These are phyloP conservation scores for Hylyphantes graminicola DNA, from an alignment of 1,140 invertebrate species.

Conservation along the genomic window DNA sequence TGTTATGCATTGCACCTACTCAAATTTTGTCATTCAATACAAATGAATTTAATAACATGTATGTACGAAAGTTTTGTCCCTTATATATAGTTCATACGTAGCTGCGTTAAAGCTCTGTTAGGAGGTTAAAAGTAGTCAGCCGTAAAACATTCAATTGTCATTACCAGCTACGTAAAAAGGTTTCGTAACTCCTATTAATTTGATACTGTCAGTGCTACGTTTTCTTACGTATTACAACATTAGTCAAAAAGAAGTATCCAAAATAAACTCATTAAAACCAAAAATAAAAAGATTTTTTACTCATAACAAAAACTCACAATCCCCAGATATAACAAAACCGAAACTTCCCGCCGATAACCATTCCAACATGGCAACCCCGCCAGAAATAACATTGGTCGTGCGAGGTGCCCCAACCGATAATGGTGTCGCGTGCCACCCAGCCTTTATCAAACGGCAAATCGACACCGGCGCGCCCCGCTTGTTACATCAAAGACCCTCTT, in stretches of 20 bases:
- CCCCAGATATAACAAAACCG: too few relatives aligned
- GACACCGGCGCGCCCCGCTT: slow-evolving; percentile 54
- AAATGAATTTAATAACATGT: too few relatives aligned
- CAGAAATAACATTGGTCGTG: slow-evolving; percentile 43
- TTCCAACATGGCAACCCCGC: slow-evolving; percentile 32
- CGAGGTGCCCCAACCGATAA: slow-evolving; percentile 39
- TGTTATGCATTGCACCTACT: too few relatives aligned
- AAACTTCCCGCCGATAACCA: background rate
- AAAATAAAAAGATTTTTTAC: background rate
- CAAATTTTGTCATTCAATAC: too few relatives aligned
- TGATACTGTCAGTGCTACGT: background rate
- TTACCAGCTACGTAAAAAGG: too few relatives aligned
- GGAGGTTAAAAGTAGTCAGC: too few relatives aligned
- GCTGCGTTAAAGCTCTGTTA: too few relatives aligned
- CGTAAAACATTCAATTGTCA: too few relatives aligned
- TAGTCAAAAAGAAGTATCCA: background rate
- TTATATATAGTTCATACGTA: too few relatives aligned
- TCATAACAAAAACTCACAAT: background rate
- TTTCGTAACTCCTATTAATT: background rate
- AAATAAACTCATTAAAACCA: background rate
- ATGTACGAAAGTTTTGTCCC: too few relatives aligned
- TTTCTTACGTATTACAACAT: background rate
- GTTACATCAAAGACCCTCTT: slow-evolving; percentile 45
- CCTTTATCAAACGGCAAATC: slow-evolving; percentile 59
- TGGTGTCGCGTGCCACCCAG: slow-evolving; percentile 53